These are phyloP conservation scores for Tenthredo distinguenda DNA, from an alignment of 2,888 invertebrate genomes.

Conservation along the genomic window DNA sequence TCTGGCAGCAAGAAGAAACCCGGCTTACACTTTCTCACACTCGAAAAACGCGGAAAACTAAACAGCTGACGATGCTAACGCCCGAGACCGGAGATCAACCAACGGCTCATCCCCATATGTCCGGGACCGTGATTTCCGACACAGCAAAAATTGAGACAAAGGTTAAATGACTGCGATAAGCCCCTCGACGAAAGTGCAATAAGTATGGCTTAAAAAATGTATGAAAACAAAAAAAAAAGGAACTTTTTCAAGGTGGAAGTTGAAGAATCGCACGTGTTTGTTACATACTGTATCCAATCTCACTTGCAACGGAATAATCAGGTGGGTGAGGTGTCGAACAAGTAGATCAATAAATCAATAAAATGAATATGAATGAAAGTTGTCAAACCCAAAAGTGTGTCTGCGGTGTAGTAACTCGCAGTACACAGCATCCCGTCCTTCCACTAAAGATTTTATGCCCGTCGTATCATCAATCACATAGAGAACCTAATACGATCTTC, in stretches of 20 bases:
- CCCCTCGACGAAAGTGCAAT: neutral
- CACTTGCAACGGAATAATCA: neutral
- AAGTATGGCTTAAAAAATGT: neutral
- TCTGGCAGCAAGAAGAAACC: conserved; percentile 19
- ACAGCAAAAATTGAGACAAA: neutral
- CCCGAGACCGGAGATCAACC: conserved; percentile 35
- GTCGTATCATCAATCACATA: conserved; percentile 49
- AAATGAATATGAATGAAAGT: conserved; percentile 19
- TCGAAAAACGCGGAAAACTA: conserved; percentile 19
- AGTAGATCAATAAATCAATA: conserved; percentile 31
- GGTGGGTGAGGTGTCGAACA: neutral
- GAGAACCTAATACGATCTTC: conserved; percentile 12
- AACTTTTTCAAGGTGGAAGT: neutral
- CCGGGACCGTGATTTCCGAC: neutral
- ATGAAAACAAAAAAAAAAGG: neutral
- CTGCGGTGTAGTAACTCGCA: neutral
- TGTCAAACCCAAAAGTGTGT: neutral
- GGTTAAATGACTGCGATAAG: neutral
- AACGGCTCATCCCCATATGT: conserved; percentile 4
- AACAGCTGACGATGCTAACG: conserved; percentile 36
- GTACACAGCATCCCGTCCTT: conserved; percentile 9
- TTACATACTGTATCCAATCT: conserved; percentile 2
- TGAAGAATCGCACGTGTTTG: neutral
- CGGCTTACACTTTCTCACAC: conserved; percentile 33
- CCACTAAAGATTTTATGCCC: conserved; percentile 35